Evolutionary conservation across 2,113 vertebrate species (phyloP).

Genomic region (Lampris megalopsis): DNA sequence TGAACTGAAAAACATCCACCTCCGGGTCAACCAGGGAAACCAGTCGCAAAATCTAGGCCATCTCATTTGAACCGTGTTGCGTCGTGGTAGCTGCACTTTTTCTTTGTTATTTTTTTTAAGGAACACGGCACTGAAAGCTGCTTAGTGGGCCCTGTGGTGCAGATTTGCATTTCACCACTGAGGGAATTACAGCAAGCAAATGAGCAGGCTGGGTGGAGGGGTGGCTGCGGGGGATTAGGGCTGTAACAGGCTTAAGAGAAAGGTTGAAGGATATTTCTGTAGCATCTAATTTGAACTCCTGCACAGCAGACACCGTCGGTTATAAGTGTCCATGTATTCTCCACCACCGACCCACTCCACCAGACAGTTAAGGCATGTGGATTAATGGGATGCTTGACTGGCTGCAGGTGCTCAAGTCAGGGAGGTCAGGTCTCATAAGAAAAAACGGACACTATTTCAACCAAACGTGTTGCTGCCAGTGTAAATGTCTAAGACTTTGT

Average conservation of each 20-base stretch:
- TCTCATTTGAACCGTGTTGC: conserved; percentile 25
- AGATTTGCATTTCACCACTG: conserved; percentile 81
- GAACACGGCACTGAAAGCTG: conserved; percentile 73
- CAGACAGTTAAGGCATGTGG: conserved; percentile 53
- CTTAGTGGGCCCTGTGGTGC: conserved; percentile 76
- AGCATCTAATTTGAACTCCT: conserved; percentile 76
- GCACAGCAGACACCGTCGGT: conserved; percentile 68
- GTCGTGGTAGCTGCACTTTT: conserved; percentile 51
- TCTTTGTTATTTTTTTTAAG: conserved; percentile 46
- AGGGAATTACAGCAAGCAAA: conserved; percentile 76
- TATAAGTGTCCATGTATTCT: conserved; percentile 59
- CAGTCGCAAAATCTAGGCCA: conserved; percentile 13
- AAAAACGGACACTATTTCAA: neutral
- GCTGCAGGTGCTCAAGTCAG: conserved; percentile 10
- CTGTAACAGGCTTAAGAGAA: conserved; percentile 82
- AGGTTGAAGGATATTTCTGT: conserved; percentile 81
- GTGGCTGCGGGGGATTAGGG: conserved; percentile 77
- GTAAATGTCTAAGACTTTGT: neutral
- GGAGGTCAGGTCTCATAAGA: neutral
- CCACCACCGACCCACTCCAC: conserved; percentile 38
- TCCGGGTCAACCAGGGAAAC: neutral
- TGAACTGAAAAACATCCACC: conserved; percentile 11
- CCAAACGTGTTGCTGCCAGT: neutral
- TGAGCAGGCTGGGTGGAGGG: conserved; percentile 71
- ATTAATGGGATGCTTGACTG: conserved; percentile 43